Conservation (phyloP, 2,113 vertebrate genomes). For the Silurus meridionalis region DNA sequence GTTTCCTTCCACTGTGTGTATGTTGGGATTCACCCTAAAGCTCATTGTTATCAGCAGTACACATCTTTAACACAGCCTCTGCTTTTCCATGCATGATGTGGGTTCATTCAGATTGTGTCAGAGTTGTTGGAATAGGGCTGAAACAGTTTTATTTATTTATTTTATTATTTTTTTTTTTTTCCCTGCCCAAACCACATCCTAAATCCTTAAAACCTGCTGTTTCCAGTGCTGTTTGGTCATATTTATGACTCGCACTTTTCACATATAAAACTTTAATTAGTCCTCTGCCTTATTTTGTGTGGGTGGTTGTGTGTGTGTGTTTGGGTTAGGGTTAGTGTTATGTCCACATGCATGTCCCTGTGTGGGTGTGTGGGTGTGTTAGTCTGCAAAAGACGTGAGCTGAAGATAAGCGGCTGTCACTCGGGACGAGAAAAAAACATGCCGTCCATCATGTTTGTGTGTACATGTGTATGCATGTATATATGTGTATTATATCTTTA, state of each 20-base stretch:
- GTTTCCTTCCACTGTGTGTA: not conserved
- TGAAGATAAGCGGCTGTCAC: constrained; percentile 35
- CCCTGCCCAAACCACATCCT: not conserved
- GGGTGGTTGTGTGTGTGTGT: not conserved
- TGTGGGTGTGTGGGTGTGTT: constrained; percentile 4
- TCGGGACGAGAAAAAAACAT: constrained; percentile 14
- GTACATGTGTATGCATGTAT: not conserved
- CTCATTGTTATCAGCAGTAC: not conserved
- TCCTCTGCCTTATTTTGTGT: not conserved
- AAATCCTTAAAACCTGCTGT: not conserved
- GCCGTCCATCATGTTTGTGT: not conserved
- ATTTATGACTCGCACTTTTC: not conserved
- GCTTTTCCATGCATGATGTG: constrained; percentile 22
- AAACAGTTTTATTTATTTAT: not conserved
- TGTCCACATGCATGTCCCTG: not conserved
- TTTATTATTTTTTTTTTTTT: not conserved
- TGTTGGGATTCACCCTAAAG: not conserved
- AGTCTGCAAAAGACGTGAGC: not conserved
- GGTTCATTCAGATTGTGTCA: not conserved
- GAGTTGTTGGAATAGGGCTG: not conserved
- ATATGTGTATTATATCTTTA: not conserved
- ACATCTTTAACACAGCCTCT: not conserved
- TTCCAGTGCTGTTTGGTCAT: not conserved
- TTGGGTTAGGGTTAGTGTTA: not conserved
- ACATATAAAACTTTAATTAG: not conserved